Base-by-base conservation (phyloP, 1,140 invertebrate genomes). In the Muscidifurax raptorellus region DNA sequence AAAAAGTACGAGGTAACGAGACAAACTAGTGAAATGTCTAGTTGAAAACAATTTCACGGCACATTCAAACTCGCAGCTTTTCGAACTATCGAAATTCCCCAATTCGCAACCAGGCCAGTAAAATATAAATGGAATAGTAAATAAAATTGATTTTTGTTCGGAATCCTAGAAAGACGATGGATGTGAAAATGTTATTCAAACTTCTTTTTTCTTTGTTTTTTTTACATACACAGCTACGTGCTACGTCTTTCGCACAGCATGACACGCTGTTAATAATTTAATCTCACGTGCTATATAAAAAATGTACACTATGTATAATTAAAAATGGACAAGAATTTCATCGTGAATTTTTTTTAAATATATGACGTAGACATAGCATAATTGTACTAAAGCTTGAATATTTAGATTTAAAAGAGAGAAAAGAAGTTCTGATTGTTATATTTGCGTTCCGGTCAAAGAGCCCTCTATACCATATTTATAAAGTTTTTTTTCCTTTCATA, bases 251-350 rank as follows among this genome's bases (percentile, higher is more conserved):
- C 27, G 74, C 27, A 80, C 76, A 80, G 76, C 78, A 59, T 27
- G 83, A 69, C 87, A 52, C 86, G 85, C 89, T 84, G 87, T 87
- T 88, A 91, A 89, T 89, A 88, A 89, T 90, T 89, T 90, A 90
- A 88, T 91, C 86, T 90, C 88, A 86, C 90, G 80, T 86, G 86
- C 90, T 92, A 92, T 93, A 92, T 92, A 93, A 93, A 93, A 93
- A 93, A 93, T 93, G 91, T 93, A 93, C 92, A 93, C 90, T 93
- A 93, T 93, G 90, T 93, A 93, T 93, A 93, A 92, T 92, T 90
- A 93, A 92, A 93, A 91, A 88, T 91, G 86, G 89, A 89, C 89
- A 91, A 90, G 87, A 91, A 89, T 89, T 89, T 88, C 88, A 30
- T 84, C 75, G 47, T 79, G 47, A 85, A 71, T 13, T 83, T 40